Conservation (phyloP, 2,888 invertebrate species). For the Mimachlamys varia region DNA sequence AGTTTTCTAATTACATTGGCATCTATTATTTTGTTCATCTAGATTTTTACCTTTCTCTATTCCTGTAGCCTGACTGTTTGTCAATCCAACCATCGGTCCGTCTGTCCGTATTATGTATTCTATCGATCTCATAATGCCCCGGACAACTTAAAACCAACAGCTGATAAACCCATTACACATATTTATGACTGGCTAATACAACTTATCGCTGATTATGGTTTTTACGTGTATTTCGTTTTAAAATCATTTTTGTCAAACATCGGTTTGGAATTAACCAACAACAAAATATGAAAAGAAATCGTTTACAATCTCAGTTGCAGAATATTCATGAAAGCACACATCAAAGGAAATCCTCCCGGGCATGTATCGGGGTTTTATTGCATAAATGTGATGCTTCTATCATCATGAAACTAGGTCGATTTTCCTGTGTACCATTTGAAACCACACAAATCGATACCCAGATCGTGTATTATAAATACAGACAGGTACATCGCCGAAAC, state of each 20-base stretch:
- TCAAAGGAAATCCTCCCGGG: neutral
- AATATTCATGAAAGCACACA: neutral
- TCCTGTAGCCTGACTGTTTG: no score
- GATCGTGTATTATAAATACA: neutral
- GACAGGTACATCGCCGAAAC: neutral
- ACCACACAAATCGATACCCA: neutral
- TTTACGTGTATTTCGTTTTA: neutral
- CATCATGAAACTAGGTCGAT: neutral
- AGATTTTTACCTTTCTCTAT: no score
- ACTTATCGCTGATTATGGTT: neutral
- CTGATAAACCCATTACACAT: neutral
- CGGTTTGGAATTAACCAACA: neutral
- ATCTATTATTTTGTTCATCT: no score
- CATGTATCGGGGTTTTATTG: neutral
- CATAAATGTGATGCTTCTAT: constrained; percentile 19
- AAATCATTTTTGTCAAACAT: neutral
- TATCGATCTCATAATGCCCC: neutral
- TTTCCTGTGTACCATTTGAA: neutral
- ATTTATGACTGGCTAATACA: neutral
- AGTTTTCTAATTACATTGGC: no score
- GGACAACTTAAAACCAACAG: neutral
- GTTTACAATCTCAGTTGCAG: neutral
- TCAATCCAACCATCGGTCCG: no score
- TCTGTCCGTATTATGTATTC: neutral
- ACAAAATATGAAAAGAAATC: neutral